phyloP scores from a whole-genome alignment of 2,113 vertebrate genomes.

The Hassar affinis region DNA sequence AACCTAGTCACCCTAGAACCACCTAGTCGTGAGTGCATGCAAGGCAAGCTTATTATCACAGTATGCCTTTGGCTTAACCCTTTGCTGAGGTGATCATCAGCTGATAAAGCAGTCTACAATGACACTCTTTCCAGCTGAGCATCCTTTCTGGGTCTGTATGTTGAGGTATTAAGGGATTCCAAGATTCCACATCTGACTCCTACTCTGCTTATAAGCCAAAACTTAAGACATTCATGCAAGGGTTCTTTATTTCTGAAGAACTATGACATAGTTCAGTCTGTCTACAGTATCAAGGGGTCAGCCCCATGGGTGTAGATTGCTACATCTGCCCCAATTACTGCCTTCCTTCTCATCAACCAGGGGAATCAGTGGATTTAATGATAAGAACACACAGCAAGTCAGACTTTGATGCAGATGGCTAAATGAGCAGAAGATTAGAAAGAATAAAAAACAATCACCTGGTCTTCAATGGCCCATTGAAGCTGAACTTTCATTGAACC shows the following conservation, averaged over 20 bases:
- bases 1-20: not conserved
- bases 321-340: not conserved
- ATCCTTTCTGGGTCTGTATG: not conserved
- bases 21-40: not conserved
- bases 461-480: not conserved
- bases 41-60: not conserved
- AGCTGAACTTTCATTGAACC: not conserved
- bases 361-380: not conserved
- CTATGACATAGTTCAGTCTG: not conserved
- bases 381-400: not conserved
- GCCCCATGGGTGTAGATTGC: not conserved
- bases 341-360: not conserved
- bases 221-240: not conserved
- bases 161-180: not conserved
- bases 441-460: not conserved
- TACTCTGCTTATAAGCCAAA: not conserved
- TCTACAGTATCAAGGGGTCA: not conserved
- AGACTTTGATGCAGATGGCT: not conserved
- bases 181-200: not conserved
- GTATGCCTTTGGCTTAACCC: not conserved
- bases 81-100: not conserved
- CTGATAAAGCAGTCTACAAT: not conserved
- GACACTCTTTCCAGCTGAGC: not conserved
- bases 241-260: not conserved
- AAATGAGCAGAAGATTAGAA: not conserved